Base-by-base conservation (phyloP, 2,113 vertebrate genomes). In the Gobio gobio region DNA sequence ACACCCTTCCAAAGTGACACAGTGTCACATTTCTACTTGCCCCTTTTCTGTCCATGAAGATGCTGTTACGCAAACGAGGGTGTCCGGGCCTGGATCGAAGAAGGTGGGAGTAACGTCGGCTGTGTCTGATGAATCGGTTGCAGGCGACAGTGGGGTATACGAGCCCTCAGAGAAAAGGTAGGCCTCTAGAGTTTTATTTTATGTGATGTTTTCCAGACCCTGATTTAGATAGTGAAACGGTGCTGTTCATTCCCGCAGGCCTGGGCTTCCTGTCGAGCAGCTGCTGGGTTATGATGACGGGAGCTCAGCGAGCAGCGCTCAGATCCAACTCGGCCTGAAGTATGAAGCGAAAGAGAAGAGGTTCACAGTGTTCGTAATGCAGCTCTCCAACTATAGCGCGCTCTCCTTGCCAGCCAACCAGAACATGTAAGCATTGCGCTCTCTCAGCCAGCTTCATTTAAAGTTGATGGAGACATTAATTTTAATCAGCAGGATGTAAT, bases 131-230 rank as follows among this genome's bases (percentile, higher is more conserved):
- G 98, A 99, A 86, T 99, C 98, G 0, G 98, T 99, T 49, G 98
- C 97, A 0, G 98, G 98, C 20, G 98, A 99, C 63, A 99, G 98
- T 5, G 98, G 98, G 0, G 98, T 99, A 5, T 99, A 98, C 1
- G 97, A 99, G 88, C 96, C 97, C 0, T 95, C 96, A 0, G 95
- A 96, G 20, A 96, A 95, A 92, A 96, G 96, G 98, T 99, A 94
- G 2, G 49, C 14, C 2, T 45, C 26, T 22, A 49, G 40, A 26
- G n/a, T 22, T 5, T 73, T 43, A 4, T 70, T 5, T 12, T 22
- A 4, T 22, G 49, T 59, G 20, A 24, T 13, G 49, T n/a, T 83
- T 14, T 61, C 54, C 33, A 26, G 7, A 45, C 22, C 22, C 1
- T 81, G 61, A 49, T 51, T 87, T 10, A 45, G 77, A 80, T 66